Evolutionary conservation across 2,888 invertebrate species (phyloP), one percentile per base, ranked within the genome.

Genomic region (Oegoconia quadripuncta): DNA sequence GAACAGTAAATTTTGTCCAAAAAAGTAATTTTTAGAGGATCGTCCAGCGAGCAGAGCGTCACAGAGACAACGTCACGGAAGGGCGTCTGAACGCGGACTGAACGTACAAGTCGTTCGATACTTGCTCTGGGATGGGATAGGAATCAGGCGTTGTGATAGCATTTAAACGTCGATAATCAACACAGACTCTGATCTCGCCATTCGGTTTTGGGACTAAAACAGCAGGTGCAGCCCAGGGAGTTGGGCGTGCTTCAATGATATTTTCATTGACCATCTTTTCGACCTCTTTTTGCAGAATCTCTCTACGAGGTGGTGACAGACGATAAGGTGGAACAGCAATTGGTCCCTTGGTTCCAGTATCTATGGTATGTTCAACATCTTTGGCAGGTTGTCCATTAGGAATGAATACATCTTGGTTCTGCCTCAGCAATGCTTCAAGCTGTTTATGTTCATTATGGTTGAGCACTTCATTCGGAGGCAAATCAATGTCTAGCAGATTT

Each of bases 151-250:
- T 14, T 15, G 28, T 36, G 6, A 36, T 28, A 6, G 36, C 9
- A 22, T 58, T 56, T 3, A 59, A 17, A 5, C 39, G 34, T 2
- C 67, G 50, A 29, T 70, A 74, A 34, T 73, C 70, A 0, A 71
- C 43, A 38, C 75, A 72, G 2, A 72, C 35, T 22, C 70, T 32
- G 72, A n/a, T n/a, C n/a, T n/a, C n/a, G n/a, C n/a, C n/a, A n/a
- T n/a, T n/a, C n/a, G n/a, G n/a, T n/a, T n/a, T 75, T 0, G 62
- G 62, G 1, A 73, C 59, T 32, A 74, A 38, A 1, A 73, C 64
- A 0, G 67, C 65, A 20, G 20, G 71, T 1, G 70, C 54, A 2
- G 67, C 50, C 67, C 65, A 1, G n/a, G n/a, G n/a, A n/a, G 66
- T 65, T 11, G 15, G 5, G 9, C 39, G 42, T 22, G 66, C 56